Percentiles rank a stretch among this genome's conserved stretches.
These are phyloP conservation scores for Calameuta pallipes DNA, from an alignment of 2,888 invertebrate species.

Conservation along the genomic window DNA sequence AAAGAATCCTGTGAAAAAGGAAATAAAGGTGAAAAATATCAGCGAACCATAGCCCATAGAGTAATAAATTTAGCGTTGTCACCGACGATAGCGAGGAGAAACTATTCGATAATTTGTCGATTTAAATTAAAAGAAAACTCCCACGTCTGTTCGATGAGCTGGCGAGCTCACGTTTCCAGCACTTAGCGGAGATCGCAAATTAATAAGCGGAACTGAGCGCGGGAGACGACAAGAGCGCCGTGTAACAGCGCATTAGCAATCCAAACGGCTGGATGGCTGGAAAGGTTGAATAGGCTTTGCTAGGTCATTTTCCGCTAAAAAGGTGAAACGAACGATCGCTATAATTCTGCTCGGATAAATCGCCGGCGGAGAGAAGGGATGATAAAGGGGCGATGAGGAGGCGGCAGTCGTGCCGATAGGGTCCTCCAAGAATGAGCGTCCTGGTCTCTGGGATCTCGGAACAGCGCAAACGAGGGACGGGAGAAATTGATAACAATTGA, in stretches of 20 bases:
- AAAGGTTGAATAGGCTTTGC: too few relatives aligned
- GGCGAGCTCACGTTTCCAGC: too few relatives aligned
- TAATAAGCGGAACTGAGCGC: too few relatives aligned
- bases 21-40: too few relatives aligned
- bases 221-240: too few relatives aligned
- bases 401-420: background rate
- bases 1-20: too few relatives aligned
- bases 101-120: background rate
- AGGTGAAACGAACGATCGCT: background rate
- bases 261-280: too few relatives aligned
- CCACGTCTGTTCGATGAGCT: too few relatives aligned
- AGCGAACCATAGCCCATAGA: background rate
- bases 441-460: background rate
- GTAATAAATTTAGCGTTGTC: background rate
- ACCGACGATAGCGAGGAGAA: background rate
- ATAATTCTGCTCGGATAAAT: background rate
- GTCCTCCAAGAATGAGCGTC: background rate
- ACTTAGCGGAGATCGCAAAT: too few relatives aligned
- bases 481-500: constrained; percentile 9
- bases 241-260: too few relatives aligned
- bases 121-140: too few relatives aligned
- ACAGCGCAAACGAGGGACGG: background rate
- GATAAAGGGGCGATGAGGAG: background rate
- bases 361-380: background rate
- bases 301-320: background rate